Evolutionary conservation across 2,113 vertebrate genomes (phyloP).

Genomic region (Microcebus lehilahytsara): DNA sequence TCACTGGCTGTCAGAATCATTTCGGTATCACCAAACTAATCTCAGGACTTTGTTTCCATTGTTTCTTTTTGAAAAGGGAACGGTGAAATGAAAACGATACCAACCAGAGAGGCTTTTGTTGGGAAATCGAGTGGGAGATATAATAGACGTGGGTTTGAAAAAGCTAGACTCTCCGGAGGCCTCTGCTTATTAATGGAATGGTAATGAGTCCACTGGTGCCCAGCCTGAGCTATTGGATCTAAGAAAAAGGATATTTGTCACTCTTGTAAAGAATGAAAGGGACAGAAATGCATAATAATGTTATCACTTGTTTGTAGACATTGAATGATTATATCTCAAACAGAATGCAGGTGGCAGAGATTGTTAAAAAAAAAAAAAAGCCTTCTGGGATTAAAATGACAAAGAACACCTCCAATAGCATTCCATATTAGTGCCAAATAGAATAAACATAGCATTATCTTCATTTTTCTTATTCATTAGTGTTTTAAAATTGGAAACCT

Average conservation of each 20-base stretch:
- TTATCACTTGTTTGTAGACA: slow-evolving; percentile 75
- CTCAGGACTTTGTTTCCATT: slow-evolving; percentile 65
- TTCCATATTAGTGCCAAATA: slow-evolving; percentile 44
- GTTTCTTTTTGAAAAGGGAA: slow-evolving; percentile 60
- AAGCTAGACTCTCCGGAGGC: slow-evolving; percentile 56
- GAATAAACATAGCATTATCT: slow-evolving; percentile 58
- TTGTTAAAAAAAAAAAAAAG: background rate
- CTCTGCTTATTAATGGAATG: slow-evolving; percentile 69
- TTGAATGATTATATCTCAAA: slow-evolving; percentile 66
- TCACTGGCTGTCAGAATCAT: slow-evolving; percentile 67
- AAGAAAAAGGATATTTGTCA: slow-evolving; percentile 72
- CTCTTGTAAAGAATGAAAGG: slow-evolving; percentile 58
- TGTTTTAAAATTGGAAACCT: slow-evolving; percentile 65
- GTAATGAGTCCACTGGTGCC: slow-evolving; percentile 64
- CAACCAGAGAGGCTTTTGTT: slow-evolving; percentile 50
- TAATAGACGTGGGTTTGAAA: slow-evolving; percentile 45
- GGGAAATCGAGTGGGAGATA: slow-evolving; percentile 51
- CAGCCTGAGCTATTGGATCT: slow-evolving; percentile 43
- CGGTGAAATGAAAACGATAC: slow-evolving; percentile 63
- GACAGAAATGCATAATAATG: slow-evolving; percentile 62
- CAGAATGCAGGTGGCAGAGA: slow-evolving; percentile 55
- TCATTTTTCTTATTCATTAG: slow-evolving; percentile 69
- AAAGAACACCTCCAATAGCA: slow-evolving; percentile 33
- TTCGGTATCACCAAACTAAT: slow-evolving; percentile 61
- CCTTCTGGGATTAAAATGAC: slow-evolving; percentile 38